Conservation (phyloP, 1,140 invertebrate species). For the Eueides isabella region DNA sequence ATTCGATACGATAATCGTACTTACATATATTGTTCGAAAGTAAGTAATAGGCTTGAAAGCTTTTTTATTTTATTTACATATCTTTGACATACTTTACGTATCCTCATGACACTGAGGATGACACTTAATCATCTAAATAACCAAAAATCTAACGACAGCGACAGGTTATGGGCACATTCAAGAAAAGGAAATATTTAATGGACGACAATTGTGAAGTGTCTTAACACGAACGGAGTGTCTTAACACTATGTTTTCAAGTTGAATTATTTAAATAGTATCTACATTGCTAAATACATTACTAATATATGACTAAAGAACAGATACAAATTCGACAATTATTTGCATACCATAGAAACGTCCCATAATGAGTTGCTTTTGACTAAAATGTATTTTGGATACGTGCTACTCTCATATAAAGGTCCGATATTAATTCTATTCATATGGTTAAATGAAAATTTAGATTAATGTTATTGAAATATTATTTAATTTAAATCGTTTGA, state of each 20-base stretch:
- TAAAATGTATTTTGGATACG: not conserved
- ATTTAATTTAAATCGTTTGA: too few species aligned
- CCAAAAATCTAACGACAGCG: too few species aligned
- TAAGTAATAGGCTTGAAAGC: not conserved
- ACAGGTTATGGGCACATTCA: too few species aligned
- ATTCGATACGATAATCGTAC: not conserved
- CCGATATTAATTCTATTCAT: not conserved
- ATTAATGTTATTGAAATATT: not conserved
- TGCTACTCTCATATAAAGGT: not conserved
- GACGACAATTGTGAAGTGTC: too few species aligned
- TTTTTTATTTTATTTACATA: too few species aligned
- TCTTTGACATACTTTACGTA: too few species aligned
- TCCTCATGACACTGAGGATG: too few species aligned
- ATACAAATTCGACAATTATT: not conserved
- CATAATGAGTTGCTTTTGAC: not conserved
- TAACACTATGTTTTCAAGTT: too few species aligned
- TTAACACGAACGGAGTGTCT: too few species aligned
- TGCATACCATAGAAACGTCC: not conserved
- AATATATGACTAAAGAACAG: not conserved
- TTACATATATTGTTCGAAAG: not conserved
- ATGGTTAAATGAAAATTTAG: not conserved
- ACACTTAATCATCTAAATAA: too few species aligned
- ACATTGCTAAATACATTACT: not conserved
- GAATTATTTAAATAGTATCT: too few species aligned
- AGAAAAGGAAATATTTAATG: too few species aligned